Conservation (phyloP, 2,113 vertebrate genomes). For the Chionis minor region DNA sequence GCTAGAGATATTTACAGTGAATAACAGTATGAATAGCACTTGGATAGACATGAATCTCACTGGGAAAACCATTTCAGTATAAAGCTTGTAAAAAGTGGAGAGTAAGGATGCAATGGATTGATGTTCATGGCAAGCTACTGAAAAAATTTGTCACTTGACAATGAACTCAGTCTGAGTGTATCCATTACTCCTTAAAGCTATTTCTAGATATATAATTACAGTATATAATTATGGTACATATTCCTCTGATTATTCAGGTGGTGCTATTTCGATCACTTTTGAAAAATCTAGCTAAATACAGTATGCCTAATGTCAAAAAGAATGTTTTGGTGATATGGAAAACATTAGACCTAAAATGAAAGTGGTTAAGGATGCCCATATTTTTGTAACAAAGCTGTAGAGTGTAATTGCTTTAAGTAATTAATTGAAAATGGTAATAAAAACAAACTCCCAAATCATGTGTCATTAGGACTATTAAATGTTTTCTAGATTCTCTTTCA, state of each 20-base stretch:
- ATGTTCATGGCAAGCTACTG: neutral
- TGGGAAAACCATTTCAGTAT: conserved; percentile 12
- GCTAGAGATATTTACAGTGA: conserved; percentile 49
- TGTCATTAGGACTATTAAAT: neutral
- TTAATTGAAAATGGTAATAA: neutral
- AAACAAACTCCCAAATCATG: neutral
- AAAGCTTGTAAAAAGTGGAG: neutral
- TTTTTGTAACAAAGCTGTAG: neutral
- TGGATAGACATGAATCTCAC: conserved; percentile 16
- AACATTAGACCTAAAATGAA: neutral
- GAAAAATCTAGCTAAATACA: neutral
- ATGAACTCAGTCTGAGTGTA: neutral
- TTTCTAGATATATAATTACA: neutral
- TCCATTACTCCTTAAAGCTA: neutral
- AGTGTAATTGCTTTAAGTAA: neutral
- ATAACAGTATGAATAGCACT: conserved; percentile 4
- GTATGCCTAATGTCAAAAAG: neutral
- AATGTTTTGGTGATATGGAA: neutral
- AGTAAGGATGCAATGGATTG: neutral
- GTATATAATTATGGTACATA: neutral
- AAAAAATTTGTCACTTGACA: neutral
- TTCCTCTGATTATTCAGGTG: neutral
- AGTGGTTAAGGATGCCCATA: neutral
- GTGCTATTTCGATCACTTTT: neutral
- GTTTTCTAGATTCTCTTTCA: neutral